phyloP scores from a whole-genome alignment of 2,797 vertebrate genomes.

The Molossus molossus region DNA sequence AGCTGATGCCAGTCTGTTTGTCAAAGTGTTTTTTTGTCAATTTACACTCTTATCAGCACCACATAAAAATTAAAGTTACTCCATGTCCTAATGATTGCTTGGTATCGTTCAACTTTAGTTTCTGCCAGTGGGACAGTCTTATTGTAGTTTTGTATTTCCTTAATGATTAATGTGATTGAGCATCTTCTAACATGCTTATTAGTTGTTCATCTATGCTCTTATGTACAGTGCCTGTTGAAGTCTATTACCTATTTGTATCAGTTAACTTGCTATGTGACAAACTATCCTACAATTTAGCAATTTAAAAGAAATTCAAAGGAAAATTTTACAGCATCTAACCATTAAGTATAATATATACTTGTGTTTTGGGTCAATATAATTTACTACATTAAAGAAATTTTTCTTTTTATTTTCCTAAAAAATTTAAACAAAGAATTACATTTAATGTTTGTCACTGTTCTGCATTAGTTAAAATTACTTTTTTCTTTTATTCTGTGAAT shows the following conservation, averaged over 20 bases:
- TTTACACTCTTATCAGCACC: background rate
- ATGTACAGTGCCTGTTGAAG: background rate
- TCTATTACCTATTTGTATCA: background rate
- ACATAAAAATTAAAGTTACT: background rate
- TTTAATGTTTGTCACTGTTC: conserved; percentile 5
- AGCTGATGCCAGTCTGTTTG: background rate
- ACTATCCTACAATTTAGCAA: background rate
- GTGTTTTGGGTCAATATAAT: background rate
- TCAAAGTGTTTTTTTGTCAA: background rate
- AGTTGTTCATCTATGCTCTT: background rate
- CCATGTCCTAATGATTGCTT: background rate
- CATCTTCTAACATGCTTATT: background rate
- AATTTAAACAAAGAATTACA: background rate
- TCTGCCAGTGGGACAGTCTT: background rate
- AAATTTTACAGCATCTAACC: background rate
- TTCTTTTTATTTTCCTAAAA: background rate
- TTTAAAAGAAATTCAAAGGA: background rate
- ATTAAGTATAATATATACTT: background rate
- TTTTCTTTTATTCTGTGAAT: background rate
- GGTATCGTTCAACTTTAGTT: background rate
- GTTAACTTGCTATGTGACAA: background rate
- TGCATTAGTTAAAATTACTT: background rate
- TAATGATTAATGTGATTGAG: background rate
- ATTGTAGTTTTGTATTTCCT: background rate
- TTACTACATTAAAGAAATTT: background rate